Evolutionary conservation across 1,140 invertebrate genomes (phyloP).

Genomic region (Tetranychus cinnabarinus): DNA sequence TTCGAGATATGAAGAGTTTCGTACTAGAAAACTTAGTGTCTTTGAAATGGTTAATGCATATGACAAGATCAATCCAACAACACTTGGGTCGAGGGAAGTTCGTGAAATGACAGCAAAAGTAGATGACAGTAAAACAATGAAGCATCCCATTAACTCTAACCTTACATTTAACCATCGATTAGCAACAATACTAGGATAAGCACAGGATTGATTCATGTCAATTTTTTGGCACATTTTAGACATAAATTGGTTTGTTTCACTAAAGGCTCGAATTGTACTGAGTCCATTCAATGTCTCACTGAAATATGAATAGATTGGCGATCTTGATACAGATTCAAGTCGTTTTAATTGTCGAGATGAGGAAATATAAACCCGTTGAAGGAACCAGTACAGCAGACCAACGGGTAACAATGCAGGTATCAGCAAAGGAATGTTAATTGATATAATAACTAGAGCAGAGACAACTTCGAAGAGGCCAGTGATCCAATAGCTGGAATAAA

Average conservation of each 20-base stretch:
- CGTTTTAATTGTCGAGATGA: constrained; percentile 28
- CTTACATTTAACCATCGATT: constrained; percentile 26
- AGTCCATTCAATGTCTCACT: constrained; percentile 21
- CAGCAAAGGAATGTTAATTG: constrained; percentile 47
- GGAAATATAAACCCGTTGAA: constrained; percentile 25
- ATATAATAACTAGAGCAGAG: constrained; percentile 44
- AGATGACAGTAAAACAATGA: constrained; percentile 25
- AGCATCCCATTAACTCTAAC: constrained; percentile 27
- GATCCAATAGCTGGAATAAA: constrained; percentile 19
- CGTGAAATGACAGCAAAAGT: constrained; percentile 25
- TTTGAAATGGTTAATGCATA: constrained; percentile 39
- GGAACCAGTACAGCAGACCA: constrained; percentile 46
- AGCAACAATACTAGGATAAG: constrained; percentile 35
- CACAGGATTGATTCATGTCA: constrained; percentile 59
- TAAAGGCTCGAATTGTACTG: constrained; percentile 20
- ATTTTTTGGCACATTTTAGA: constrained; percentile 20
- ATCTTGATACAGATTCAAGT: constrained; percentile 26
- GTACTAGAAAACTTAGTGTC: constrained; percentile 36
- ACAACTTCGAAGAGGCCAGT: constrained; percentile 38
- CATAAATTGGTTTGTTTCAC: constrained; percentile 17
- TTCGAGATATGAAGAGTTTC: constrained; percentile 32
- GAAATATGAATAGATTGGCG: constrained; percentile 29
- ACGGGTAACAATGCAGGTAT: constrained; percentile 47
- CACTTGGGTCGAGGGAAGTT: constrained; percentile 21
- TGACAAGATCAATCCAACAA: constrained; percentile 28